phyloP scores from a whole-genome alignment of 2,888 invertebrate species.

The Priocnemis perturbator region DNA sequence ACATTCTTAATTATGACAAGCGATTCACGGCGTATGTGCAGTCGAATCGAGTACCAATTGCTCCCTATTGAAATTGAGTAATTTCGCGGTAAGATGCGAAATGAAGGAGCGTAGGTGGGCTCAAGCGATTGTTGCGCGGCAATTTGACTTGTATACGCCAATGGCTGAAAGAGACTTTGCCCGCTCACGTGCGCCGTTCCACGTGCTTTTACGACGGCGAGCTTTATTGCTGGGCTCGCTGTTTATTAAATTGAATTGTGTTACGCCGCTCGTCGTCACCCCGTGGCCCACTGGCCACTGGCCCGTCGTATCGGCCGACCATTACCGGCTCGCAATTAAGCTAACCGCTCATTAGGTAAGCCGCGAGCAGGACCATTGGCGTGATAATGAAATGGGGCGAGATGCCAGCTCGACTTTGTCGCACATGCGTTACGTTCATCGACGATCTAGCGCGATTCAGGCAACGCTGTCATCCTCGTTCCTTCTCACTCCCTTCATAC shows the following conservation, averaged over 20 bases:
- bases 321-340: slow-evolving; percentile 41
- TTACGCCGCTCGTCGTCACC: slow-evolving; percentile 25
- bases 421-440: background rate
- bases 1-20: too few relatives aligned
- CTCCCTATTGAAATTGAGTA: too few relatives aligned
- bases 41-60: too few relatives aligned
- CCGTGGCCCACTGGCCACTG: slow-evolving; percentile 14
- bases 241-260: slow-evolving; percentile 51
- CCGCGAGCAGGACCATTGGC: slow-evolving; percentile 19
- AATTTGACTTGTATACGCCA: too few relatives aligned
- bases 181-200: slow-evolving; percentile 30
- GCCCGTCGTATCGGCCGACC: slow-evolving; percentile 5
- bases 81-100: too few relatives aligned
- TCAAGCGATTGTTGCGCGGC: too few relatives aligned
- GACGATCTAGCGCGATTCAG: too few relatives aligned
- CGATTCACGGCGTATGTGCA: too few relatives aligned
- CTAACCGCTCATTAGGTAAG: slow-evolving; percentile 27
- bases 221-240: slow-evolving; percentile 35
- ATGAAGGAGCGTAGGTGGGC: too few relatives aligned
- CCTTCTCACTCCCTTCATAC: too few relatives aligned
- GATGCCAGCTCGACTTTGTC: background rate
- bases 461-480: too few relatives aligned
- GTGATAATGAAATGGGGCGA: slow-evolving; percentile 24
- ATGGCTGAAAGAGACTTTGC: too few relatives aligned
- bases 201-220: slow-evolving; percentile 44